Evolutionary conservation across 35 echinoderm and acorn worm genomes (phyloP).

Genomic region (Apostichopus parvimensis): DNA sequence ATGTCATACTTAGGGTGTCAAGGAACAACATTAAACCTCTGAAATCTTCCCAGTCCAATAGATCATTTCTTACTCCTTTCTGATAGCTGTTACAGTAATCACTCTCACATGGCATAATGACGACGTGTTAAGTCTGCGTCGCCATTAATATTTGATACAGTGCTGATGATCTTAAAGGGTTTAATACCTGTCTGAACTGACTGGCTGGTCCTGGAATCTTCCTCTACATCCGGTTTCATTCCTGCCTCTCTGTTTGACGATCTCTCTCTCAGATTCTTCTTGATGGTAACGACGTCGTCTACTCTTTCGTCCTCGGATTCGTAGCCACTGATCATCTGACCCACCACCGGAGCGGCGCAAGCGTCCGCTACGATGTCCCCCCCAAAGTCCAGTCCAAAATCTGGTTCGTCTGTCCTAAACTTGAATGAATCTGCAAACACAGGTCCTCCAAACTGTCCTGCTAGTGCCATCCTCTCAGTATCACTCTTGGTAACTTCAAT

Average conservation of each 20-base stretch:
- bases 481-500: background rate
- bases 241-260: background rate
- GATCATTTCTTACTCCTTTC: too few relatives aligned
- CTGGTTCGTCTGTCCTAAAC: background rate
- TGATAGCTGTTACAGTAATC: too few relatives aligned
- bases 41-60: too few relatives aligned
- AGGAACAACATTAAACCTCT: too few relatives aligned
- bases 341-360: background rate
- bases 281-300: background rate
- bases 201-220: conserved; percentile 15
- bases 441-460: background rate
- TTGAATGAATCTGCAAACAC: background rate
- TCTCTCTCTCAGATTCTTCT: background rate
- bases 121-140: too few relatives aligned
- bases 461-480: background rate
- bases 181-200: conserved; percentile 34
- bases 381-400: conserved; percentile 20
- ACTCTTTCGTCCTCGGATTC: conserved; percentile 2
- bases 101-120: too few relatives aligned
- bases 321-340: background rate
- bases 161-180: too few relatives aligned
- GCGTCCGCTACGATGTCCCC: conserved; percentile 44
- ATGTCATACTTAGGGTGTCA: too few relatives aligned
- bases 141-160: too few relatives aligned
- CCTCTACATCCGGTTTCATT: conserved; percentile 7